phyloP scores from a whole-genome alignment of 2,113 vertebrate genomes.

The Tiliqua scincoides region DNA sequence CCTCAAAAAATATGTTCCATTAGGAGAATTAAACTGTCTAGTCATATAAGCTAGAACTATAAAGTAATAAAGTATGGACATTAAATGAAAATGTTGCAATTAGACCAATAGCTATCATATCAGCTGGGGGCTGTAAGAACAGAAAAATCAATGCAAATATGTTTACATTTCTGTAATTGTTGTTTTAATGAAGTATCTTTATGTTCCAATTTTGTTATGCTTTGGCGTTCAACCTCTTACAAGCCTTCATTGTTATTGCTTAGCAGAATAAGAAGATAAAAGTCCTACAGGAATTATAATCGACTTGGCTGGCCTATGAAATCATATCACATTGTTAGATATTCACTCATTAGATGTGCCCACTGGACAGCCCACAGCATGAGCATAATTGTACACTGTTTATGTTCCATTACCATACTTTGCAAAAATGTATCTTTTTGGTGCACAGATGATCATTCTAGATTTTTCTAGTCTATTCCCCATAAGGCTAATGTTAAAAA shows the following conservation, averaged over 20 bases:
- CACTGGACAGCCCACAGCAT: neutral
- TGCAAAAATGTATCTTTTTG: neutral
- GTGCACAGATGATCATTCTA: neutral
- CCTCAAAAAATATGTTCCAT: conserved; percentile 25
- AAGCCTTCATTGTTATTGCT: conserved; percentile 1
- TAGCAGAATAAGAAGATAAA: conserved; percentile 1
- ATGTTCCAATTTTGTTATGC: conserved; percentile 3
- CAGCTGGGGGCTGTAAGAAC: conserved; percentile 8
- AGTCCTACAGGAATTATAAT: neutral
- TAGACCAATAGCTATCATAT: conserved; percentile 20
- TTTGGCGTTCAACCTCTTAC: conserved; percentile 1
- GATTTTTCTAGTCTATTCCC: neutral
- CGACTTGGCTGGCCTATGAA: neutral
- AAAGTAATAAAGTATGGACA: conserved; percentile 26
- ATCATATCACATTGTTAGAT: neutral
- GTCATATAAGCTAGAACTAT: conserved; percentile 25
- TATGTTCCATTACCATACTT: neutral
- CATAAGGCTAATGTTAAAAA: neutral
- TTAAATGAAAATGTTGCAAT: conserved; percentile 32
- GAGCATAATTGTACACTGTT: neutral
- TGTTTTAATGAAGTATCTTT: conserved; percentile 23
- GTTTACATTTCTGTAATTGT: conserved; percentile 33
- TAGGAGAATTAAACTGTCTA: conserved; percentile 36
- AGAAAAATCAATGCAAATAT: conserved; percentile 38
- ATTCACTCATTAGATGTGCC: neutral